A percentile compares a stretch with the other conserved stretches of the same genome.
Conservation (phyloP, 2,797 vertebrate genomes). For the Rhynchonycteris naso region DNA sequence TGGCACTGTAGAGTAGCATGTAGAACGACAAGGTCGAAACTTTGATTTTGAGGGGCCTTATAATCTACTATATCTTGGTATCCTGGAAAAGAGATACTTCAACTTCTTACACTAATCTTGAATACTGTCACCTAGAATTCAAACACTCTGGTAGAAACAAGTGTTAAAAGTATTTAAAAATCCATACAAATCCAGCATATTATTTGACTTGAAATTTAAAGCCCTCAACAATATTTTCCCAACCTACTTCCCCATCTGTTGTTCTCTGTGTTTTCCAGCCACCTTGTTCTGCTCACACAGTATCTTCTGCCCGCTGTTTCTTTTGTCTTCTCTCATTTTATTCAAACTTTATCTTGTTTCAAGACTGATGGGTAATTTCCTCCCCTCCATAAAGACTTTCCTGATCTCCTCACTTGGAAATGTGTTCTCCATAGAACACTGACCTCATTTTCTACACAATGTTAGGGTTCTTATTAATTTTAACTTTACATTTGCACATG, state of each 20-base stretch:
- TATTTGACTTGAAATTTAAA: slow-evolving; percentile 22
- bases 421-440: background rate
- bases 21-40: slow-evolving; percentile 7
- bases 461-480: slow-evolving; percentile 17
- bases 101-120: background rate
- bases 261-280: background rate
- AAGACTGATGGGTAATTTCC: background rate
- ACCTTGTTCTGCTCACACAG: background rate
- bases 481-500: background rate
- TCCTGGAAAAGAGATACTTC: background rate
- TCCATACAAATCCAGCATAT: background rate
- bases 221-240: background rate
- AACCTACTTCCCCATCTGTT: background rate
- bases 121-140: slow-evolving; percentile 28
- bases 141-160: background rate
- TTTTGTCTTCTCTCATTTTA: slow-evolving; percentile 30
- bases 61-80: background rate
- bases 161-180: slow-evolving; percentile 37
- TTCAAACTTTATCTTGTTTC: background rate
- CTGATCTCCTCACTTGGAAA: background rate
- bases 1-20: background rate
- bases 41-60: background rate
- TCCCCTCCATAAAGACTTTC: background rate
- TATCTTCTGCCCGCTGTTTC: background rate
- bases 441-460: background rate